Conservation (phyloP, 2,113 vertebrate genomes). For the Carassius auratus region DNA sequence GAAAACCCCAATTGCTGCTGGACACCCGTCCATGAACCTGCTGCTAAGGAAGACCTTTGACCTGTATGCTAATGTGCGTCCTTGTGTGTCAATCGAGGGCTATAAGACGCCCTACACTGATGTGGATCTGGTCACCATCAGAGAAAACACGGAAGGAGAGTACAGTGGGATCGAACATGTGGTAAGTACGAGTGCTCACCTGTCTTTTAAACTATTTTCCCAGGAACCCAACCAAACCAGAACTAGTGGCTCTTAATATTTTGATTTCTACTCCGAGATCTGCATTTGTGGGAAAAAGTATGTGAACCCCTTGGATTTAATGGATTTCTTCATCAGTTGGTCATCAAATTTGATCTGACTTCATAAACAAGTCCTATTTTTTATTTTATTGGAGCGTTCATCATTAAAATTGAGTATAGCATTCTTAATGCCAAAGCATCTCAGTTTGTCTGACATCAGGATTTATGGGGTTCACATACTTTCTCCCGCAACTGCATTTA, state of each 20-base stretch:
- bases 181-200: slow-evolving; percentile 72
- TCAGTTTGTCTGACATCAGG: neutral
- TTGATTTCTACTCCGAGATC: neutral
- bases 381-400: too few species aligned
- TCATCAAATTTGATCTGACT: neutral
- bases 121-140: slow-evolving; percentile 89
- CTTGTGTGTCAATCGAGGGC: slow-evolving; percentile 93
- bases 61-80: slow-evolving; percentile 93
- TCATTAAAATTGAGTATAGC: too few species aligned
- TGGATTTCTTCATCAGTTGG: neutral
- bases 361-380: neutral
- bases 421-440: neutral
- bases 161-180: slow-evolving; percentile 96
- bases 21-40: slow-evolving; percentile 96
- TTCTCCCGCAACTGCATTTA: neutral
- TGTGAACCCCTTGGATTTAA: neutral
- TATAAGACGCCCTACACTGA: slow-evolving; percentile 93
- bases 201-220: neutral
- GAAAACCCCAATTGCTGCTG: slow-evolving; percentile 95
- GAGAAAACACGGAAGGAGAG: slow-evolving; percentile 83
- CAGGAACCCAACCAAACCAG: neutral
- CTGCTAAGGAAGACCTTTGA: slow-evolving; percentile 94
- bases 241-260: neutral
- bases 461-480: neutral
- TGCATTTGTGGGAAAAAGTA: neutral